Conservation (phyloP, 1,140 invertebrate genomes). For the Drosophila kepulauana region DNA sequence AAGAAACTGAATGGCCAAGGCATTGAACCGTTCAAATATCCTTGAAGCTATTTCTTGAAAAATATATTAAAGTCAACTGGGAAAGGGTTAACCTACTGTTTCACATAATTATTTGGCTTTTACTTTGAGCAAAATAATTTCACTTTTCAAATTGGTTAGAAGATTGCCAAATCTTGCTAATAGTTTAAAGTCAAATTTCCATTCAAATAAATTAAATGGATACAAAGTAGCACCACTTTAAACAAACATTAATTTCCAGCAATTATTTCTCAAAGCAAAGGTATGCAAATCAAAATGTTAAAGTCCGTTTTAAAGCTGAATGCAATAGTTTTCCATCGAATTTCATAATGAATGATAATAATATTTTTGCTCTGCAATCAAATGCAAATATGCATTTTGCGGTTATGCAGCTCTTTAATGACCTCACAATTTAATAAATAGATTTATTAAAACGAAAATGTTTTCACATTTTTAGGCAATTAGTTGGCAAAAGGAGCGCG, state of each 20-base stretch:
- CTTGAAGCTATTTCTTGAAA: constrained; percentile 37
- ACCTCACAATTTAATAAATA: constrained; percentile 14
- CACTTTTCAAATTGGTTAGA: too few relatives aligned
- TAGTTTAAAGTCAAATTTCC: too few relatives aligned
- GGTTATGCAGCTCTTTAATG: constrained; percentile 5
- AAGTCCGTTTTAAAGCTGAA: background rate
- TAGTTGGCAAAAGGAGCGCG: constrained; percentile 4
- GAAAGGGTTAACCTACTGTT: too few relatives aligned
- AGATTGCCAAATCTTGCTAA: too few relatives aligned
- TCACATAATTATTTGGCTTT: too few relatives aligned
- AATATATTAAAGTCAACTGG: background rate
- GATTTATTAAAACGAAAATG: constrained; percentile 27
- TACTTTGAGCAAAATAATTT: too few relatives aligned
- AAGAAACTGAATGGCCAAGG: constrained; percentile 42
- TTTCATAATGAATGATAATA: background rate
- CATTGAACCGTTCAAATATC: constrained; percentile 54
- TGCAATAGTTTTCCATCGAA: background rate
- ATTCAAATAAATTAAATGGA: too few relatives aligned
- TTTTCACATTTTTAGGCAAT: constrained; percentile 44
- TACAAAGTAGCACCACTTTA: too few relatives aligned
- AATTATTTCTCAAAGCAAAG: too few relatives aligned
- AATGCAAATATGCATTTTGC: background rate
- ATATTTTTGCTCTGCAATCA: background rate
- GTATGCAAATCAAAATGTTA: too few relatives aligned
- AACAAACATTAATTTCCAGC: too few relatives aligned